Evolutionary conservation across 2,113 vertebrate species (phyloP).

Genomic region (Axis porcinus): DNA sequence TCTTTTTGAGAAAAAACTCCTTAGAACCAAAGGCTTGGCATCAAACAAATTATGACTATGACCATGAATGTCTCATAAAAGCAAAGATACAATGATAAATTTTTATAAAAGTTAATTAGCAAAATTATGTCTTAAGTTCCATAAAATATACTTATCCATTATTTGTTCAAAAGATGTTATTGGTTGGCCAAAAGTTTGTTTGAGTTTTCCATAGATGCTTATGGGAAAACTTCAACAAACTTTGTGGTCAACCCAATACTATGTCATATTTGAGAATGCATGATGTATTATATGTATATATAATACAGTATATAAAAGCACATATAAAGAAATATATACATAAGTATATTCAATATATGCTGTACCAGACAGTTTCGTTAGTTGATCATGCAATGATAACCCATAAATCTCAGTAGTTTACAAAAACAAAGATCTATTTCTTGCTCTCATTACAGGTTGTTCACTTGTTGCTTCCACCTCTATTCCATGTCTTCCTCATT

Average conservation of each 20-base stretch:
- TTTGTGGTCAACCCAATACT: not conserved
- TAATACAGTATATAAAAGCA: not conserved
- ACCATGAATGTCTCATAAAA: not conserved
- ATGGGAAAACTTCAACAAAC: not conserved
- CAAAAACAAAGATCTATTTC: not conserved
- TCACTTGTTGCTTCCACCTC: not conserved
- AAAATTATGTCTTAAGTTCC: not conserved
- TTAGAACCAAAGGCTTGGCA: not conserved
- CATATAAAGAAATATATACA: not conserved
- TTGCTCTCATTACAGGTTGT: not conserved
- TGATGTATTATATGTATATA: not conserved
- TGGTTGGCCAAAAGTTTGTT: not conserved
- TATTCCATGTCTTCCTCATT: not conserved
- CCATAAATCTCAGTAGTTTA: not conserved
- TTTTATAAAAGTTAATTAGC: conserved; percentile 27
- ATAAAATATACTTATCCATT: not conserved
- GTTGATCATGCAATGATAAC: not conserved
- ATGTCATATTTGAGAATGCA: not conserved
- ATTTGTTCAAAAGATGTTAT: not conserved
- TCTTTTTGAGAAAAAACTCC: not conserved
- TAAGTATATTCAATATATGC: not conserved
- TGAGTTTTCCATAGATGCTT: not conserved
- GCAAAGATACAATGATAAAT: not conserved
- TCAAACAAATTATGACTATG: not conserved
- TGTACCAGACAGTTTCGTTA: not conserved